A percentile compares a stretch with the other conserved stretches of the same genome.
Conservation (phyloP, 1,140 invertebrate species). For the Drosophila orena region DNA sequence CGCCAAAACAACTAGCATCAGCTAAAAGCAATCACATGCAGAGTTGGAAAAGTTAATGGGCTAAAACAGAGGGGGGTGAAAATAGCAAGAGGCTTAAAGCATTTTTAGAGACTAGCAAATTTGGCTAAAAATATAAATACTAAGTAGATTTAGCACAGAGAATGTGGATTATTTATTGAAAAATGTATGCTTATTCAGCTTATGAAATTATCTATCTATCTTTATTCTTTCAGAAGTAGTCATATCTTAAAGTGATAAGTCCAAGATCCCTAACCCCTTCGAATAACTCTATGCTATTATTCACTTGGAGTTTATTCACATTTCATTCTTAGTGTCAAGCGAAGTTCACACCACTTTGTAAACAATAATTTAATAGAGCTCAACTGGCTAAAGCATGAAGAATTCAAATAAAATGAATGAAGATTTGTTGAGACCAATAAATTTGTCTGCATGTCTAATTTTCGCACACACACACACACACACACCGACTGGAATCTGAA, state of each 20-base stretch:
- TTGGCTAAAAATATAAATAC: too few relatives aligned
- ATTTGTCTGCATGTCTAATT: constrained; percentile 82
- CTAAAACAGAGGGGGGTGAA: background rate
- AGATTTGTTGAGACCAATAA: constrained; percentile 78
- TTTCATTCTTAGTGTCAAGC: constrained; percentile 50
- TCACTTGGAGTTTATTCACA: constrained; percentile 21
- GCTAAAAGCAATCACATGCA: constrained; percentile 16
- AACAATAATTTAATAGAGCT: constrained; percentile 73
- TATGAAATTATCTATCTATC: too few relatives aligned
- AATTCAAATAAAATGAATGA: constrained; percentile 59
- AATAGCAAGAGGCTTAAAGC: background rate
- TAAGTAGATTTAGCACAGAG: too few relatives aligned
- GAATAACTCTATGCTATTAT: constrained; percentile 2
- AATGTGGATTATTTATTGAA: too few relatives aligned
- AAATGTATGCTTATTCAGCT: too few relatives aligned
- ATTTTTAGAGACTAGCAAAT: too few relatives aligned
- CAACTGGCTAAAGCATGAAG: constrained; percentile 24
- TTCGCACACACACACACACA: constrained; percentile 48
- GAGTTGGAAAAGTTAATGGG: background rate
- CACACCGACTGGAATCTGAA: constrained; percentile 44
- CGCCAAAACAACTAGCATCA: constrained; percentile 51
- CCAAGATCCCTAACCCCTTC: background rate
- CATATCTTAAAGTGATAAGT: background rate
- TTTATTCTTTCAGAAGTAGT: background rate
- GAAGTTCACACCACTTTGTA: constrained; percentile 39